phyloP scores from a whole-genome alignment of 2,797 vertebrate genomes.

The Bradypodion ventrale region DNA sequence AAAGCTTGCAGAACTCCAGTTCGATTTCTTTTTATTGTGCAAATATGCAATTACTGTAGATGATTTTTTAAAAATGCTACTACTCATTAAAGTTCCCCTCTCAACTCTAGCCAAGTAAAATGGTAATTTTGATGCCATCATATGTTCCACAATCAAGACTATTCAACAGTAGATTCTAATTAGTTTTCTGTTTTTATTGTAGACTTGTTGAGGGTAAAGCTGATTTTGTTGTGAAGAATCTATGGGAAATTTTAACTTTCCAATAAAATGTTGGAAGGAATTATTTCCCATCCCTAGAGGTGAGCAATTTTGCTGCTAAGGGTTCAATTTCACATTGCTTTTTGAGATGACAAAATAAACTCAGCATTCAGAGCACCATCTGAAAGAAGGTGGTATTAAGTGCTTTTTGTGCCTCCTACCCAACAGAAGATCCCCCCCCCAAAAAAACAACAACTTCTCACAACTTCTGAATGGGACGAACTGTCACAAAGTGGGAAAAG shows the following conservation, averaged over 20 bases:
- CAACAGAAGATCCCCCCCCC: no score
- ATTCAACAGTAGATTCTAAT: slow-evolving; percentile 9
- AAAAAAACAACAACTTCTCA: no score
- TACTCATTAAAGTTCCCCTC: slow-evolving; percentile 39
- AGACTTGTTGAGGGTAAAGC: background rate
- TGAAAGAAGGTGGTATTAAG: background rate
- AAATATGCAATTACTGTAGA: slow-evolving; percentile 65
- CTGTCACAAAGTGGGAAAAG: background rate
- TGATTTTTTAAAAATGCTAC: slow-evolving; percentile 28
- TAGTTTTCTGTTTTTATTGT: background rate
- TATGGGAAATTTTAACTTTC: background rate
- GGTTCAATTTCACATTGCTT: background rate
- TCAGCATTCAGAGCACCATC: background rate
- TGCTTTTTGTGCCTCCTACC: background rate
- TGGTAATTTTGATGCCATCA: slow-evolving; percentile 41
- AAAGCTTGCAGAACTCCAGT: slow-evolving; percentile 57
- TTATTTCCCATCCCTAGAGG: background rate
- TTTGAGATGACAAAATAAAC: background rate
- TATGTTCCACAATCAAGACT: background rate
- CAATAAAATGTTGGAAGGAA: background rate
- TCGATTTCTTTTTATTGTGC: slow-evolving; percentile 53
- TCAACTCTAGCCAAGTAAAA: slow-evolving; percentile 43
- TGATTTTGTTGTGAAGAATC: background rate
- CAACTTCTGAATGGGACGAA: background rate
- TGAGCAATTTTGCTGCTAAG: background rate